Percentiles rank a stretch among this genome's conserved stretches.
Conservation (phyloP, 2,888 invertebrate species). For the Gymnocheta viridis region DNA sequence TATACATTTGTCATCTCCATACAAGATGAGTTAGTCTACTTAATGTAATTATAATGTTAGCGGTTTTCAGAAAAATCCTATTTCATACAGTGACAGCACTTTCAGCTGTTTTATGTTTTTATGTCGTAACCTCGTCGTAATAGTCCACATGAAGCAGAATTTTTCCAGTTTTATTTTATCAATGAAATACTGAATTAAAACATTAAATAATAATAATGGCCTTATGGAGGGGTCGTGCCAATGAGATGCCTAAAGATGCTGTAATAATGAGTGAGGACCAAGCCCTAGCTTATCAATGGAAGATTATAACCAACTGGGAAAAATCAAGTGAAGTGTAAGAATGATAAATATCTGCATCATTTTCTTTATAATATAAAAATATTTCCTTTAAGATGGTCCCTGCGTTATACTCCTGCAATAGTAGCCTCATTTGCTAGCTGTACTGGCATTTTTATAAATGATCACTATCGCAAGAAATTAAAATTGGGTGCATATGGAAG, state of each 20-base stretch:
- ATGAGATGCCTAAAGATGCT: constrained; percentile 84
- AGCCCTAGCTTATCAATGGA: constrained; percentile 85
- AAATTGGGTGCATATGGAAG: constrained; percentile 85
- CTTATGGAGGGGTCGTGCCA: constrained; percentile 81
- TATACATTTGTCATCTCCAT: too few relatives aligned
- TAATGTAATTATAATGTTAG: too few relatives aligned
- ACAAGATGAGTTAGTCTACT: too few relatives aligned
- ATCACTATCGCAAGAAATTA: constrained; percentile 85
- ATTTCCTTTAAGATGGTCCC: constrained; percentile 82
- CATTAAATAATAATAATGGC: constrained; percentile 82
- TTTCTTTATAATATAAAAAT: not conserved
- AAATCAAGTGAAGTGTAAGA: constrained; percentile 85
- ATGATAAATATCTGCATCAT: not conserved
- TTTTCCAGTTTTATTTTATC: constrained; percentile 1
- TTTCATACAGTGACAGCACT: not conserved
- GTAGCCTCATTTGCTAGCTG: constrained; percentile 83
- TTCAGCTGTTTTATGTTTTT: constrained; percentile 3
- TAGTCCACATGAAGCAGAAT: not conserved
- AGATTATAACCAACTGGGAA: constrained; percentile 85
- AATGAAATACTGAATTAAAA: constrained; percentile 37
- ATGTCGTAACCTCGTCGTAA: constrained; percentile 57
- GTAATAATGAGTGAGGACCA: constrained; percentile 84
- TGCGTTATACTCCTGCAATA: constrained; percentile 83
- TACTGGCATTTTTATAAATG: constrained; percentile 85
- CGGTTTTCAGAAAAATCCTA: too few relatives aligned